phyloP scores from a whole-genome alignment of 2,888 invertebrate genomes.

The Digitonthophagus gazella region DNA sequence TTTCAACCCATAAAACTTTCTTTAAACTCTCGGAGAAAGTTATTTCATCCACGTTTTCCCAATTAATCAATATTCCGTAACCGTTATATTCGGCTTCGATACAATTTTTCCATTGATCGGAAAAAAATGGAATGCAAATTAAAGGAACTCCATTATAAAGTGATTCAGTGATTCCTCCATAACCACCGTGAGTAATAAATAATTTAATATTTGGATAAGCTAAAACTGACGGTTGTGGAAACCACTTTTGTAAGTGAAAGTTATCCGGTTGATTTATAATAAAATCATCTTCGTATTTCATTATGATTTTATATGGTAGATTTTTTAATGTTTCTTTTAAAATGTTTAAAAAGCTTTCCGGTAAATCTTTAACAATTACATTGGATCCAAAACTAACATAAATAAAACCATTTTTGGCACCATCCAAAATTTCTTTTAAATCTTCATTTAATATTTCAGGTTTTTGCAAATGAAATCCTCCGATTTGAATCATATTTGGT shows the following conservation, averaged over 20 bases:
- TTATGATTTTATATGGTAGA: slow-evolving; percentile 60
- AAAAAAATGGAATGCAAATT: slow-evolving; percentile 20
- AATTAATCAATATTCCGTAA: slow-evolving; percentile 1
- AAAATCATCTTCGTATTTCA: slow-evolving; percentile 64
- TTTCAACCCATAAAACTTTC: slow-evolving; percentile 13
- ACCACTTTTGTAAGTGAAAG: slow-evolving; percentile 59
- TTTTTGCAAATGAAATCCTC: slow-evolving; percentile 52
- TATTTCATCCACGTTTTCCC: background rate
- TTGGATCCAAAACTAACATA: slow-evolving; percentile 63
- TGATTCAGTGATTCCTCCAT: slow-evolving; percentile 18
- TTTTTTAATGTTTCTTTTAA: slow-evolving; percentile 58
- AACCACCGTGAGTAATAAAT: slow-evolving; percentile 21
- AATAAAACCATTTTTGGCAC: slow-evolving; percentile 56
- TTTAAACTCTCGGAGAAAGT: slow-evolving; percentile 4
- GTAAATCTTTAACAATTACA: slow-evolving; percentile 56
- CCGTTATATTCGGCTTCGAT: slow-evolving; percentile 6
- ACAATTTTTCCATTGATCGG: slow-evolving; percentile 18
- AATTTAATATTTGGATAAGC: slow-evolving; percentile 22
- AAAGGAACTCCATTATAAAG: slow-evolving; percentile 20
- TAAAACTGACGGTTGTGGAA: slow-evolving; percentile 55
- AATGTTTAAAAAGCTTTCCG: slow-evolving; percentile 52
- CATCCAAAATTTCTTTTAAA: slow-evolving; percentile 55
- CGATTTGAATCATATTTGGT: slow-evolving; percentile 58
- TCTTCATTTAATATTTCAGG: slow-evolving; percentile 45
- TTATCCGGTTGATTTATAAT: slow-evolving; percentile 56